Conservation (phyloP, 1,140 invertebrate species). For the Hyles euphorbiae region DNA sequence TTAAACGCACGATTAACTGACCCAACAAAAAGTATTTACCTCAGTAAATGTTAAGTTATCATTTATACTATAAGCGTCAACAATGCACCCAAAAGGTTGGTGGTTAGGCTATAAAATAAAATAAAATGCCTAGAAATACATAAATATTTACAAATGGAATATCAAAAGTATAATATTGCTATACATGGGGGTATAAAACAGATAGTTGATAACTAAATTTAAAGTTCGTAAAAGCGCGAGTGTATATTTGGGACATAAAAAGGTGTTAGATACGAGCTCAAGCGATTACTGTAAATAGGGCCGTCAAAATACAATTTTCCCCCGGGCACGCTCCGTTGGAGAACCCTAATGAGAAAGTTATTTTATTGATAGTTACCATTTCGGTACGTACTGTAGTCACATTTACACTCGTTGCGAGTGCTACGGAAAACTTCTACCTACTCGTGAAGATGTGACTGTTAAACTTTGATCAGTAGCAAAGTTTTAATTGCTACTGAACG, state of each 20-base stretch:
- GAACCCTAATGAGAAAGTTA: constrained; percentile 15
- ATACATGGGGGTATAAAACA: too few species aligned
- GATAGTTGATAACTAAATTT: too few species aligned
- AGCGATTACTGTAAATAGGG: background rate
- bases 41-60: too few species aligned
- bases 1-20: too few species aligned
- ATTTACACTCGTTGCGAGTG: constrained; percentile 32
- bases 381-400: constrained; percentile 24
- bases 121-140: too few species aligned
- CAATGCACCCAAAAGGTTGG: too few species aligned
- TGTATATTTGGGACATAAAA: background rate
- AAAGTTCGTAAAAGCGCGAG: background rate
- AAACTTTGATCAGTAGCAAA: constrained; percentile 63
- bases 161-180: too few species aligned
- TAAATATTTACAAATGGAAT: too few species aligned
- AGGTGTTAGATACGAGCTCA: background rate
- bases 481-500: constrained; percentile 67
- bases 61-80: too few species aligned
- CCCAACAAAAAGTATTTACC: too few species aligned
- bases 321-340: background rate
- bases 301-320: constrained; percentile 3
- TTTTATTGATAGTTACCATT: constrained; percentile 19
- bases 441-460: constrained; percentile 46
- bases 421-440: constrained; percentile 27
- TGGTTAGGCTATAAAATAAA: too few species aligned